Percentiles rank a stretch among this genome's conserved stretches.
Conservation (phyloP, 2,888 invertebrate species). For the Empis livida region DNA sequence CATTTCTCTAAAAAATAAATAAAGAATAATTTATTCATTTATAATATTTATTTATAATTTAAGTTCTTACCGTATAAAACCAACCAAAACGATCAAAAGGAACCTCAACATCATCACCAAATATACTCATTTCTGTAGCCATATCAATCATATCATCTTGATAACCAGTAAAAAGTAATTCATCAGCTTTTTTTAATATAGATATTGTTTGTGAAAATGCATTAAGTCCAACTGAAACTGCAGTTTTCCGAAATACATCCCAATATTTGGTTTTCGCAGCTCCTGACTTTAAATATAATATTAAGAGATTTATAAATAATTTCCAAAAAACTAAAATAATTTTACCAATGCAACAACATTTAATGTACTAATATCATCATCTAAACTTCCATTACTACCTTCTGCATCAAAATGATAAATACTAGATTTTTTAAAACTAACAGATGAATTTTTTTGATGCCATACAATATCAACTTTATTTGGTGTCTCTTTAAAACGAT, state of each 20-base stretch:
- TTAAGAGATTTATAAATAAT: too few relatives aligned
- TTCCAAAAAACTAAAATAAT: background rate
- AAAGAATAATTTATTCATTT: background rate
- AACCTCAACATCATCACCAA: slow-evolving; percentile 41
- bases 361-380: slow-evolving; percentile 56
- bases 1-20: slow-evolving; percentile 52
- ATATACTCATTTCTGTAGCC: slow-evolving; percentile 45
- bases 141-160: slow-evolving; percentile 56
- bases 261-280: slow-evolving; percentile 40
- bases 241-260: slow-evolving; percentile 43
- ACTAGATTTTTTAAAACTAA: slow-evolving; percentile 54
- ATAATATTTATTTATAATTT: too few relatives aligned
- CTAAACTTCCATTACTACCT: slow-evolving; percentile 52
- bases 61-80: slow-evolving; percentile 53
- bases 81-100: slow-evolving; percentile 72
- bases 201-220: slow-evolving; percentile 43
- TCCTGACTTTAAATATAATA: slow-evolving; percentile 34
- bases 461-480: slow-evolving; percentile 61
- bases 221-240: slow-evolving; percentile 46
- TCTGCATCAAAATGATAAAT: slow-evolving; percentile 57
- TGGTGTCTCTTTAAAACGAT: slow-evolving; percentile 51
- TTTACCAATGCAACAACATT: slow-evolving; percentile 67
- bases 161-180: slow-evolving; percentile 71
- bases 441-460: slow-evolving; percentile 55
- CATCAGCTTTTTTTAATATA: slow-evolving; percentile 48